Evolutionary conservation across 2,113 vertebrate genomes (phyloP).

Genomic region (Sphaerodactylus townsendi): DNA sequence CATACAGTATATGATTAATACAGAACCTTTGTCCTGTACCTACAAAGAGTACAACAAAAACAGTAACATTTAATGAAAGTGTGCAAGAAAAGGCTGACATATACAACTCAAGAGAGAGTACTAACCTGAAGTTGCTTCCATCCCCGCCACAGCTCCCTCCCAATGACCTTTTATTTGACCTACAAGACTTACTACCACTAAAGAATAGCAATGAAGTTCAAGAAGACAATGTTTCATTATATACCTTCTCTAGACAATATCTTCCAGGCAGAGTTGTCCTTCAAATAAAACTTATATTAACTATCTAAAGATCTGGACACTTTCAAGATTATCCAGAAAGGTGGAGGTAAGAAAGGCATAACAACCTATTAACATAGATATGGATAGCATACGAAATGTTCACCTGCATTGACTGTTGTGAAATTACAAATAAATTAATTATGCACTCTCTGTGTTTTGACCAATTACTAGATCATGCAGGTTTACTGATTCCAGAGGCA

Average conservation of each 20-base stretch:
- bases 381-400: slow-evolving; percentile 40
- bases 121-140: slow-evolving; percentile 61
- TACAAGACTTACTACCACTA: slow-evolving; percentile 39
- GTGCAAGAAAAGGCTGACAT: slow-evolving; percentile 55
- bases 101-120: slow-evolving; percentile 56
- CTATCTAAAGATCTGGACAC: slow-evolving; percentile 39
- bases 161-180: slow-evolving; percentile 67
- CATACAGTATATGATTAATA: slow-evolving; percentile 15
- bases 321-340: slow-evolving; percentile 5
- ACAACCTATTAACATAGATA: slow-evolving; percentile 15
- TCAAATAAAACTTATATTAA: slow-evolving; percentile 33
- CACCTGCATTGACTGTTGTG: slow-evolving; percentile 20
- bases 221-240: slow-evolving; percentile 23
- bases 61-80: slow-evolving; percentile 40
- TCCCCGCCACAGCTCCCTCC: slow-evolving; percentile 41
- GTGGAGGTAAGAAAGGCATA: no score
- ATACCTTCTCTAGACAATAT: slow-evolving; percentile 33
- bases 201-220: slow-evolving; percentile 54
- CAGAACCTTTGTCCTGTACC: not conserved
- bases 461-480: slow-evolving; percentile 56
- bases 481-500: slow-evolving; percentile 44
- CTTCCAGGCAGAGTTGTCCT: not conserved
- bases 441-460: slow-evolving; percentile 50
- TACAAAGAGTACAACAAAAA: slow-evolving; percentile 10
- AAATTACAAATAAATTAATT: slow-evolving; percentile 57